Evolutionary conservation across 64 coral and sea anemone species (phyloP), one percentile per base, ranked within the genome.

Genomic region (Dendrophyllia cribrosa): DNA sequence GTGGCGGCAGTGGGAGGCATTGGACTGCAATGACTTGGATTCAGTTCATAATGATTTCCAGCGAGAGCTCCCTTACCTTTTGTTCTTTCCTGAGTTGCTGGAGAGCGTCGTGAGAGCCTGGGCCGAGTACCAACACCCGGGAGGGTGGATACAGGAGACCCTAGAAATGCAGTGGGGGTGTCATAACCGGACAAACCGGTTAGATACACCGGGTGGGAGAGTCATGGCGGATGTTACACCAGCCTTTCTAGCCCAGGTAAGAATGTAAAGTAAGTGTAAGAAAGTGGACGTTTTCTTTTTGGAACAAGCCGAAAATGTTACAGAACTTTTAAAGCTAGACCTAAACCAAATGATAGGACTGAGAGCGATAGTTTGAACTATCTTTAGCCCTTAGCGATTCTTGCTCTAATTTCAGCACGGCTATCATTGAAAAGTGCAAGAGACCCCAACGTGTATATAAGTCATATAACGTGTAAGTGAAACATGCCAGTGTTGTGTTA

Each of bases 31-130:
- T 94, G 95, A 97, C 22, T 75, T 97, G 9, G 95, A 97, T 75
- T 97, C 95, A 23, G 95, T 97, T 62, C 95, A 97, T 62, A 97
- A 97, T 86, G 95, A 97, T 61, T 97, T 97, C 48, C 95, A 97
- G 69, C 86, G 95, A 43, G 95, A 97, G 55, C 56, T 97, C 3
- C 95, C 95, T 12, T 97, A 97, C 58, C 58, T 97, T 4, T 26
- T 97, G 11, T 97, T 97, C 77, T 97, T 91, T 77, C 95, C 95
- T 23, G 91, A 92, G 47, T 77, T 97, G 52, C 73, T 97, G 14
- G 88, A 97, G 17, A 97, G 20, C 51, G 95, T 97, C 19, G 95
- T 94, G 16, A 92, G 95, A 49, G 82, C 95, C 9, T 97, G 95
- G 95, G 95, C 95, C 20, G 71, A 51, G 23, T 90, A 89, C 43